Evolutionary conservation across 2,113 vertebrate species (phyloP), one percentile per base, ranked within the genome.

Genomic region (Gorsachius goisagi): DNA sequence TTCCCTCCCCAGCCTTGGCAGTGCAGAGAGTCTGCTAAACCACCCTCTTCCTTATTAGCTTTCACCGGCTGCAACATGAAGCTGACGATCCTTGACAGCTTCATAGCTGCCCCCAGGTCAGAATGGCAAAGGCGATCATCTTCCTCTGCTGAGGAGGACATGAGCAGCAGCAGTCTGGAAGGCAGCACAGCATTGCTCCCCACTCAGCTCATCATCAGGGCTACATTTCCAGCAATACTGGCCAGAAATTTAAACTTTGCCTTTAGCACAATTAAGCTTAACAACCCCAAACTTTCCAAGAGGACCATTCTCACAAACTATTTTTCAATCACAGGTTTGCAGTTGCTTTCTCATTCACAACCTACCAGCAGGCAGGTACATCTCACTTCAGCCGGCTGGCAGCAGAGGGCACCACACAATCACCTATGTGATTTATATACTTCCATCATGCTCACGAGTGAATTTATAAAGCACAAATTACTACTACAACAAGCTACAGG

Each of bases 321-420:
- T 59, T 80, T 63, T 62, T 55, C 67, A 79, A 10, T n/a, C 33
- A 47, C 41, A 27, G 8, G 11, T 5, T 19, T 56, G 50, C 85
- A 66, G 56, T 0, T 11, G 32, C 44, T 41, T 49, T 85, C 45
- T 73, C 52, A 67, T 1, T 73, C 53, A 14, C 24, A 19, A 30
- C 21, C 22, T 41, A 45, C 13, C 58, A 60, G 74, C 77, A 92
- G 79, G 72, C 75, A 85, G 80, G 86, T 89, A 56, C 6, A 45
- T 55, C 71, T 77, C 71, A 47, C 81, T 96, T 47, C 69, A 85
- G 85, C 56, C 9, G 5, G 66, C 94, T 86, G 81, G 95, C 96
- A 97, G 95, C 93, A 95, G 96, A 97, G 95, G 95, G 97, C 95
- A 97, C 95, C 94, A 95, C 95, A 94, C 84, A 87, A 96, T 96